A percentile compares a stretch with the other conserved stretches of the same genome.
These are phyloP conservation scores for Salvelinus namaycush DNA, from an alignment of 2,113 vertebrate species.

Conservation along the genomic window DNA sequence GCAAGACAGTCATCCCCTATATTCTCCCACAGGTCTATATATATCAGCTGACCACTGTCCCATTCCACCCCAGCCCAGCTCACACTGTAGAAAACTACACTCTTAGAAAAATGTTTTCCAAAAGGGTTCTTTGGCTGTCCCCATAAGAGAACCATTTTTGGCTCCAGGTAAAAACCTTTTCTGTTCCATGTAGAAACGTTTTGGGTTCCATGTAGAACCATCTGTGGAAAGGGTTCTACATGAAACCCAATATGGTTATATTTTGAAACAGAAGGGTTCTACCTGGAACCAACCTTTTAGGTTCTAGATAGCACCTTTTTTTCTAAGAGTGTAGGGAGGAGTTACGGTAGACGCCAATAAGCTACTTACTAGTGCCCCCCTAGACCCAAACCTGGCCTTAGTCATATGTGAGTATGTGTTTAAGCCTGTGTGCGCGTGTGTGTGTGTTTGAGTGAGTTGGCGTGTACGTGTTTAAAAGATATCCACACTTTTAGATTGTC, in stretches of 20 bases:
- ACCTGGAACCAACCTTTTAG: too few species aligned
- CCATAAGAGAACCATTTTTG: too few species aligned
- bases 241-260: too few species aligned
- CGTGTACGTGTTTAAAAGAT: conserved; percentile 24
- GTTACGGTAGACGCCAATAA: conserved; percentile 63
- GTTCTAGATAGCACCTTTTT: too few species aligned
- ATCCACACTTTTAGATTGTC: conserved; percentile 62
- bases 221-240: too few species aligned
- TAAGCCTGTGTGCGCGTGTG: conserved; percentile 42
- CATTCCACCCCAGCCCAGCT: conserved; percentile 22
- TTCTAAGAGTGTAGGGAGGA: conserved; percentile 38
- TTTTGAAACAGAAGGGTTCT: too few species aligned
- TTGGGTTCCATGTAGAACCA: too few species aligned
- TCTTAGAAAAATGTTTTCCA: too few species aligned
- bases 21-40: conserved; percentile 28
- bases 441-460: conserved; percentile 5
- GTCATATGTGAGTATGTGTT: conserved; percentile 51
- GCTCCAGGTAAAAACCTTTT: too few species aligned
- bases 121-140: too few species aligned
- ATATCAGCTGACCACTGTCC: conserved; percentile 48
- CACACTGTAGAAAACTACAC: conserved; percentile 55
- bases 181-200: too few species aligned
- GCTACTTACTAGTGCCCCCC: conserved; percentile 68
- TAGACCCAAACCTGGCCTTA: conserved; percentile 77
- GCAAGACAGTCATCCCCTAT: conserved; percentile 13